phyloP scores from a whole-genome alignment of 2,888 invertebrate genomes.

The Cryptophagus acutangulus region DNA sequence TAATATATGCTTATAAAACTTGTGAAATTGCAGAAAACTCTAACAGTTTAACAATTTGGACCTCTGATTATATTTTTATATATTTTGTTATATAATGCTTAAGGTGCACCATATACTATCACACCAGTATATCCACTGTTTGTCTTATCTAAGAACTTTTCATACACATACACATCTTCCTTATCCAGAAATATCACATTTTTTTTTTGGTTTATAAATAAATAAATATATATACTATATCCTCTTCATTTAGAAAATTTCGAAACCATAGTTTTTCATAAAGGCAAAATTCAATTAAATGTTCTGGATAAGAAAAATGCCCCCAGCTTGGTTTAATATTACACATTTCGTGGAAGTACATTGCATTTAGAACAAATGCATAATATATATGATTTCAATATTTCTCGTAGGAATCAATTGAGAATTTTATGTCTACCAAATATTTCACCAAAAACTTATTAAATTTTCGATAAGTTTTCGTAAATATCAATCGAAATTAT shows the following conservation, averaged over 20 bases:
- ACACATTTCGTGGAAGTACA: conserved; percentile 33
- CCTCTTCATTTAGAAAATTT: neutral
- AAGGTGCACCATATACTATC: conserved; percentile 49
- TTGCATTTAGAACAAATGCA: conserved; percentile 29
- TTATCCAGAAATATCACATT: conserved; percentile 29
- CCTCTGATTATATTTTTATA: conserved; percentile 46
- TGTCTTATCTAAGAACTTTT: conserved; percentile 12
- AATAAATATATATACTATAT: conserved; percentile 3
- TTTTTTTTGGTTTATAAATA: conserved; percentile 5
- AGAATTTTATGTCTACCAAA: too few relatives aligned
- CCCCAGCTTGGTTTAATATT: conserved; percentile 5
- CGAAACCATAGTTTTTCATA: neutral
- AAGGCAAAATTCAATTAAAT: too few relatives aligned
- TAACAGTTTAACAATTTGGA: conserved; percentile 50
- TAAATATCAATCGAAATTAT: too few relatives aligned
- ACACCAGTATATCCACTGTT: conserved; percentile 43
- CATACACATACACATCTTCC: conserved; percentile 8
- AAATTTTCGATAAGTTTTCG: too few relatives aligned
- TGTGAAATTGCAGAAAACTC: conserved; percentile 50
- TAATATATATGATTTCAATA: conserved; percentile 2
- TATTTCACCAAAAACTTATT: too few relatives aligned
- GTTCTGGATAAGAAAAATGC: conserved; percentile 27
- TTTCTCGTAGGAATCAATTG: too few relatives aligned
- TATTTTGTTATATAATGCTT: conserved; percentile 35
- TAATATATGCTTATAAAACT: conserved; percentile 49